Evolutionary conservation across 35 echinoderm and acorn worm species (phyloP).

Genomic region (Ophioderma brevispina): DNA sequence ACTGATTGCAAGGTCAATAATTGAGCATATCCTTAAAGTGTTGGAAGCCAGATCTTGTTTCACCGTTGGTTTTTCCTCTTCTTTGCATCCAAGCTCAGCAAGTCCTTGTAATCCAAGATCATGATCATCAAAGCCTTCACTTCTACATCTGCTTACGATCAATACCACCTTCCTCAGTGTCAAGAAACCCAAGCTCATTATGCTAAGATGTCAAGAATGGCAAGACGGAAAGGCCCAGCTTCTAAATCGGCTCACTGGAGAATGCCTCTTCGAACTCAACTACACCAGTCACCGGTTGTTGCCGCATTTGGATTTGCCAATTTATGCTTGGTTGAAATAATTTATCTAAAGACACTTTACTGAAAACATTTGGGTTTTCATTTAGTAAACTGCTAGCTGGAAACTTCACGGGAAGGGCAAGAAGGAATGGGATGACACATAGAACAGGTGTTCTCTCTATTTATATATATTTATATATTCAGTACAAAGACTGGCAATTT

Average conservation of each 20-base stretch:
- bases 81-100: too few relatives aligned
- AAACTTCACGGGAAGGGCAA: not conserved
- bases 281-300: not conserved
- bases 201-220: too few relatives aligned
- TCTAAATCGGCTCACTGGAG: not conserved
- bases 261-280: not conserved
- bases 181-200: too few relatives aligned
- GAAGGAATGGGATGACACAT: not conserved
- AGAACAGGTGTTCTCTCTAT: not conserved
- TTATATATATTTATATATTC: not conserved
- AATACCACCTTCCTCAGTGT: too few relatives aligned
- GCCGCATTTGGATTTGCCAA: not conserved
- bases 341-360: not conserved
- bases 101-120: too few relatives aligned
- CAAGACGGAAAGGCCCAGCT: not conserved
- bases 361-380: too few relatives aligned
- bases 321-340: not conserved
- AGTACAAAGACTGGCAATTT: not conserved
- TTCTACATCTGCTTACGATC: too few relatives aligned
- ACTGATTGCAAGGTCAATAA: too few relatives aligned
- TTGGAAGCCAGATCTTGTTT: too few relatives aligned
- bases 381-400: not conserved
- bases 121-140: too few relatives aligned
- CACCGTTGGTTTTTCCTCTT: too few relatives aligned
- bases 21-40: too few relatives aligned